phyloP scores from a whole-genome alignment of 2,797 vertebrate genomes.

The Sphenodon punctatus region DNA sequence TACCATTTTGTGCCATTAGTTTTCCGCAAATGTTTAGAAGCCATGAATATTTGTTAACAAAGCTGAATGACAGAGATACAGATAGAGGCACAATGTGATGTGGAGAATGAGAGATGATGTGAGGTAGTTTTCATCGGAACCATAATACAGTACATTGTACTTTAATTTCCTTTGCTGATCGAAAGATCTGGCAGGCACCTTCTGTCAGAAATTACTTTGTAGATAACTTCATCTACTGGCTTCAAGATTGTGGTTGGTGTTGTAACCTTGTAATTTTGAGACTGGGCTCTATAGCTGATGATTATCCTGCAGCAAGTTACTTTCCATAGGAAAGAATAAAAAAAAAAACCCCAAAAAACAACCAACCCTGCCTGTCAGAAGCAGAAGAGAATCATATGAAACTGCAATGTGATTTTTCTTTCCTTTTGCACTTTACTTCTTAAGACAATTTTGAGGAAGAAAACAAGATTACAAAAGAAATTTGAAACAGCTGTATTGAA shows the following conservation, averaged over 20 bases:
- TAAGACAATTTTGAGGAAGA: neutral
- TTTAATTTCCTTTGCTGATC: slow-evolving; percentile 30
- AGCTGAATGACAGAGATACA: neutral
- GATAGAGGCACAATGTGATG: neutral
- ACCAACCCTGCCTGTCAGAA: neutral
- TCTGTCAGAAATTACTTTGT: neutral
- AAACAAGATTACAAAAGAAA: neutral
- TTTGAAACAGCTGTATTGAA: neutral
- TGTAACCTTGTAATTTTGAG: slow-evolving; percentile 9
- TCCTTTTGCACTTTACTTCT: neutral
- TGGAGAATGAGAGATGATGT: neutral
- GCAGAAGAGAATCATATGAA: neutral
- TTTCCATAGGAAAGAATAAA: neutral
- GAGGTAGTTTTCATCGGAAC: neutral
- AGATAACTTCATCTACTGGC: slow-evolving; percentile 16
- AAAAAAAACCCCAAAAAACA: neutral
- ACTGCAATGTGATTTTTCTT: neutral
- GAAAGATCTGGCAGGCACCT: slow-evolving; percentile 13
- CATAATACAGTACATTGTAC: neutral
- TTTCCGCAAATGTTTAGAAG: neutral
- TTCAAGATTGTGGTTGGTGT: neutral
- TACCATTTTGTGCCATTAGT: neutral
- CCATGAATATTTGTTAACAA: neutral
- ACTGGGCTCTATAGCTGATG: neutral
- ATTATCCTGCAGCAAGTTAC: neutral